phyloP scores from a whole-genome alignment of 1,140 invertebrate genomes.

The Ostrea denselamellosa region DNA sequence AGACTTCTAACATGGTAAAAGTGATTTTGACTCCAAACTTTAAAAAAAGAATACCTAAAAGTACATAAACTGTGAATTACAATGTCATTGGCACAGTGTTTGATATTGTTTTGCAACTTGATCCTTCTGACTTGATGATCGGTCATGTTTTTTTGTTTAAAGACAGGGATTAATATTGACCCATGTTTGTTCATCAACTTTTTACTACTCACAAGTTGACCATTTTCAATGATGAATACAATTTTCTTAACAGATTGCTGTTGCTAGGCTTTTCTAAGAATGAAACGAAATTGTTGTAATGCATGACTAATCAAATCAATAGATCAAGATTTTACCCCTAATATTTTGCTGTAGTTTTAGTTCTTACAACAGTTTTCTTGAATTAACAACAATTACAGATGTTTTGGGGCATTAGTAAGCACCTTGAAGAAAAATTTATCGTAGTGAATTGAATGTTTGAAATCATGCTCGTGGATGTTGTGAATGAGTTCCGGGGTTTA shows the following conservation, averaged over 20 bases:
- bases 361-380: background rate
- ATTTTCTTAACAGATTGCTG: background rate
- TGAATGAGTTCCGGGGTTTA: background rate
- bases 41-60: no score
- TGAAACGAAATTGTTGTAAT: background rate
- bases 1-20: no score
- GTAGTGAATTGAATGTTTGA: conserved; percentile 14
- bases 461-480: background rate
- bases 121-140: no score
- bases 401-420: conserved; percentile 9
- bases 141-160: no score
- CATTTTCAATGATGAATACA: background rate
- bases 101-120: no score
- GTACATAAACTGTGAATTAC: no score
- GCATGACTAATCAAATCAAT: background rate
- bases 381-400: background rate
- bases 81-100: no score
- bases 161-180: background rate
- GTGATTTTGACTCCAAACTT: no score
- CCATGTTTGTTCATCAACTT: background rate
- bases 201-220: background rate
- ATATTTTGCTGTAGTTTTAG: background rate
- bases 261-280: background rate
- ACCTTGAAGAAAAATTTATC: background rate
- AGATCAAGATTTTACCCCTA: background rate